Base-by-base conservation (phyloP, 2,888 invertebrate species). In the Microctonus aethiopoides region DNA sequence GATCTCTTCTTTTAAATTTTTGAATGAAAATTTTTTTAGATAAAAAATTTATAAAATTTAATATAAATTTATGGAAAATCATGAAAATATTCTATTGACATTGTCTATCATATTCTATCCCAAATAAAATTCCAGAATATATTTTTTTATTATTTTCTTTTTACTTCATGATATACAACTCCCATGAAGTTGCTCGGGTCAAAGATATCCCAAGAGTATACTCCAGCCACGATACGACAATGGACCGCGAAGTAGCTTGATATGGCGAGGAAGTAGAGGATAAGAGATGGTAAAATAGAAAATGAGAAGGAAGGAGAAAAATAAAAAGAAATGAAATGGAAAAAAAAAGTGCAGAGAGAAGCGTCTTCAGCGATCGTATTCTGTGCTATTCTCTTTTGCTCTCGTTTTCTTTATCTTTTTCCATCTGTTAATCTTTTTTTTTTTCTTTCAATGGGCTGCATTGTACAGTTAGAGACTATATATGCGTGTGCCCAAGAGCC, bases 181-280 rank as follows among this genome's bases (percentile, higher is more conserved):
- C 62, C 51, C 26, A 54, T 39, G 52, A 59, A 29, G 60, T 70
- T 54, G 5, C 39, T 39, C 36, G 60, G 66, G 66, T 62, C 70
- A 70, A 66, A 61, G 52, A 52, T 64, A 61, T 70, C 69, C 70
- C 54, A 61, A 61, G 66, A 62, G 51, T 39, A 46, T 46, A 66
- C 62, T 70, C 57, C 46, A 46, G 29, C 41, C 29, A 41, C 62
- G 46, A 70, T 70, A 70, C 56, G 66, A 70, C 70, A 70, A 70
- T 66, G 66, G 70, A 52, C 66, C 64, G 59, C 59, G 68, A 64
- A 69, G 64, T 69, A 69, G 59, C 68, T 59, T 69, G 68, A 64
- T 69, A 64, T 51, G 52, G 41, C 59, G 29, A 56, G n/a, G 57
- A 52, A 59, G 60, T 65, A 69, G 60, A 56, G 65, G 34, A 57